phyloP scores from a whole-genome alignment of 2,113 vertebrate species.

The Motacilla tschutschensis region DNA sequence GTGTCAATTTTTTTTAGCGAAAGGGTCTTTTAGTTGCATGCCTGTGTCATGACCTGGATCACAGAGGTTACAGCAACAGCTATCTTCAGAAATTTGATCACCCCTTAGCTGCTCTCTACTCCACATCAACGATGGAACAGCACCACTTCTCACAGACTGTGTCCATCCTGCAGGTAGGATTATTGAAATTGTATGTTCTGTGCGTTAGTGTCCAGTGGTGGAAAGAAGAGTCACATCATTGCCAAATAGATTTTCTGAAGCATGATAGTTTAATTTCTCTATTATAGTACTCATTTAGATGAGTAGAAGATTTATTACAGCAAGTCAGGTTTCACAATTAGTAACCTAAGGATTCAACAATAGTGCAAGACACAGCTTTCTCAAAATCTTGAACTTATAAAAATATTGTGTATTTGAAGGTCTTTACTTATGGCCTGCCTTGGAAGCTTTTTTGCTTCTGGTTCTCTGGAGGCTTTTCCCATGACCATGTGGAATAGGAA shows the following conservation, averaged over 20 bases:
- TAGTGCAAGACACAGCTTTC: not conserved
- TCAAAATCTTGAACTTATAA: not conserved
- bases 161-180: slow-evolving; percentile 95
- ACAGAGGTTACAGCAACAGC: slow-evolving; percentile 93
- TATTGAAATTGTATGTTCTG: slow-evolving; percentile 12
- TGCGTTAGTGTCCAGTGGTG: not conserved
- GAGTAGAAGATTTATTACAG: slow-evolving; percentile 44
- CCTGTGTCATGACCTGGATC: slow-evolving; percentile 96
- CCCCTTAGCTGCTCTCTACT: slow-evolving; percentile 94
- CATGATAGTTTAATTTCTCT: slow-evolving; percentile 4
- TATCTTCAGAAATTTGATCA: slow-evolving; percentile 99
- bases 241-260: not conserved
- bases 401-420: not conserved
- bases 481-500: not conserved
- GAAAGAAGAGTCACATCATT: not conserved
- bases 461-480: not conserved
- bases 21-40: slow-evolving; percentile 94
- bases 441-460: not conserved
- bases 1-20: slow-evolving; percentile 71
- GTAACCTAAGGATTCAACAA: not conserved
- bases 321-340: not conserved
- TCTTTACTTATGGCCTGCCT: not conserved
- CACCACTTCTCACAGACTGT: slow-evolving; percentile 98
- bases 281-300: not conserved
- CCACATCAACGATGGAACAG: slow-evolving; percentile 98